Evolutionary conservation across 2,113 vertebrate species (phyloP), one percentile per base, ranked within the genome.

Genomic region (Cyprinodon brontotheroides): DNA sequence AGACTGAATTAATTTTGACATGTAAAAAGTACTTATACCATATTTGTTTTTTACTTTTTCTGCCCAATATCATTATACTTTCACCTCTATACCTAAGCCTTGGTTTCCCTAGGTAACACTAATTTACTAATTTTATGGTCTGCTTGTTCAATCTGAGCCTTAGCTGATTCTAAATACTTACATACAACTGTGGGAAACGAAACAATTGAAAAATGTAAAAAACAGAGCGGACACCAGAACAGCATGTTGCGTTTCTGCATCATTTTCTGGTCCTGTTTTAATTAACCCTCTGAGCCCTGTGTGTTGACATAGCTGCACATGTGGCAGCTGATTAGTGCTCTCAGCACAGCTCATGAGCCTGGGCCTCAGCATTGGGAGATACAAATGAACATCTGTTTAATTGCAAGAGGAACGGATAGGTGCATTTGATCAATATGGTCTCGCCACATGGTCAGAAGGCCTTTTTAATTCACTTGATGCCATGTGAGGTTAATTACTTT

Each of bases 401-500:
- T 43, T 43, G 14, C 36, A 29, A 11, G 13, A 6, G 1, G 29
- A 20, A 45, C 14, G 20, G 20, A 65, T 72, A 74, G 61, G 47
- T 78, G 11, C 47, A 57, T 22, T 38, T 59, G 41, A 37, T 61
- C 29, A 40, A 41, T 38, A n/a, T 70, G 45, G 65, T 72, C 9
- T 4, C 29, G 15, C 60, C 63, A 65, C 45, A 61, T 73, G 68
- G 47, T 83, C 17, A 38, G 22, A 75, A 41, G 43, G 47, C 15
- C 15, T 75, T 74, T 47, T 68, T 53, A 53, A 47, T 79, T 72
- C 65, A 38, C 70, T 62, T 13, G 20, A 57, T 45, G 67, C 29
- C 68, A 20, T 40, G 74, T 29, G 41, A 63, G 61, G 68, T 72
- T 77, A 70, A 70, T 75, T 77, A 70, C 47, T 60, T 68, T 66